Base-by-base conservation (phyloP, 2,113 vertebrate species). In the Carettochelys insculpta region DNA sequence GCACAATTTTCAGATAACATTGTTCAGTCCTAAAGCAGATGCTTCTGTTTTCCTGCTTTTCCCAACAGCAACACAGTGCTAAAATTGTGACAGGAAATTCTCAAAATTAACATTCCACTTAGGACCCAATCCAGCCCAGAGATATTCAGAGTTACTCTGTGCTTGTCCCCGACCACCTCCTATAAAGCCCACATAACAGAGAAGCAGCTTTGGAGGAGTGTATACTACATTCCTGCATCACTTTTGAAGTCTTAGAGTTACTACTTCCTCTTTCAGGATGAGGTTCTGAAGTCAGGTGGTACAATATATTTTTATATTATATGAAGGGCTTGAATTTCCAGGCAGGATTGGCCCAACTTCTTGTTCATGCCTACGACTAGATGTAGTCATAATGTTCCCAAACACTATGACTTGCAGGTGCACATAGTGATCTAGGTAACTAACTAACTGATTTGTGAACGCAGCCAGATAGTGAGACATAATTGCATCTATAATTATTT, bases 391-490 rank as follows among this genome's bases (percentile, higher is more conserved):
- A 90, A 96, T 93, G 97, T 48, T 96, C 93, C 52, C 95, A 48
- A 94, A 85, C 93, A 94, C 90, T 94, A 96, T 96, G 93, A 94
- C 93, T 96, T 93, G 94, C 91, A 97, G 95, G 94, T 94, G 96
- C 94, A 94, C 96, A 94, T 94, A 95, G 96, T 84, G 94, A 96
- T 95, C 95, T 89, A 94, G 96, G 96, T 95, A 96, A 93, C 95
- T 94, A 96, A 96, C 94, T 96, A 96, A 95, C 92, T 95, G 95
- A 96, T 96, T 82, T 87, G 95, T 91, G 83, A 93, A 85, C 94
- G 86, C 93, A 93, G 96, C 92, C 91, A 97, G 92, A 96, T 94
- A 95, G 93, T 94, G 95, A 97, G 94, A 96, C 92, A 95, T 96
- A 97, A 96, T 92, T 95, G 90, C 89, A 87, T 92, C 88, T 90